These are phyloP conservation scores for Carassius carassius DNA, from an alignment of 2,113 vertebrate genomes.

Conservation along the genomic window DNA sequence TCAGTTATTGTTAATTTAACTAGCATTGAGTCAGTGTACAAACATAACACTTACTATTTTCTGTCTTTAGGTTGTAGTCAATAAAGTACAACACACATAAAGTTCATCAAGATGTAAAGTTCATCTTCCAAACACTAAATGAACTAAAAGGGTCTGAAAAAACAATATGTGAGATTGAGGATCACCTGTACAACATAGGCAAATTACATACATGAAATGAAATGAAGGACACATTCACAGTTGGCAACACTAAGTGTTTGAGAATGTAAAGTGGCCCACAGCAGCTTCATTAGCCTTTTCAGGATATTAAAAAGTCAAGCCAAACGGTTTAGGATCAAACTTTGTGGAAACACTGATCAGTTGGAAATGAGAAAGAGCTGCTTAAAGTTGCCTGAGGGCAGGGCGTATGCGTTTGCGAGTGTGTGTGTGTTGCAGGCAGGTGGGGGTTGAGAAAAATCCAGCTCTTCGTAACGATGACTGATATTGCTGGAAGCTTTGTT, in stretches of 20 bases:
- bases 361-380: neutral
- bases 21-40: neutral
- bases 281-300: neutral
- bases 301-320: neutral
- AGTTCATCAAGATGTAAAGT: neutral
- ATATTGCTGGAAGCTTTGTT: neutral
- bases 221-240: neutral
- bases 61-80: neutral
- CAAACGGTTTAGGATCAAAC: neutral
- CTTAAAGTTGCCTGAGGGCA: conserved; percentile 42
- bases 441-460: conserved; percentile 17
- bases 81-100: neutral
- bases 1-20: neutral
- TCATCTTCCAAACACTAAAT: neutral
- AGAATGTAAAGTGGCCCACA: neutral
- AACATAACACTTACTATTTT: neutral
- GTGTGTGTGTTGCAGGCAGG: conserved; percentile 17
- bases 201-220: neutral
- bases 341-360: conserved; percentile 7
- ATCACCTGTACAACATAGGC: neutral
- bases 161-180: neutral
- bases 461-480: neutral
- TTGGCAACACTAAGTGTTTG: neutral
- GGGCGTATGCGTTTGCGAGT: conserved; percentile 4
- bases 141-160: neutral